Evolutionary conservation across 30 jellyfish, hydroid and myxozoan species (phyloP), one percentile per base, ranked within the genome.

Genomic region (Hydractinia symbiolongicarpus): DNA sequence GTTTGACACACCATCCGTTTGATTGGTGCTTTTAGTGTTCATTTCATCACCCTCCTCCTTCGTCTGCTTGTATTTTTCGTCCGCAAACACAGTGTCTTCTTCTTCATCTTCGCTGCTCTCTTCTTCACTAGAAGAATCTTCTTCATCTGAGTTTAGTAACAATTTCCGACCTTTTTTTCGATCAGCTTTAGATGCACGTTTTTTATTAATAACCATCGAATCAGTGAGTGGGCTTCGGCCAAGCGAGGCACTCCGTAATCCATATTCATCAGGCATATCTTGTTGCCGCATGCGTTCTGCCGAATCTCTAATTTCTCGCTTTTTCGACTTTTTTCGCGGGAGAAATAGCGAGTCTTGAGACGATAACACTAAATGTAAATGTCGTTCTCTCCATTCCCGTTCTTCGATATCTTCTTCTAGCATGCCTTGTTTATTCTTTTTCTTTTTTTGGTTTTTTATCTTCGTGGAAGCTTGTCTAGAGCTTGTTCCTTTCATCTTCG

Each of bases 1-100:
- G 19, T 58, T 58, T 44, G 9, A n/a, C 40, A 64, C 74, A 13
- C 9, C 74, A n/a, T 64, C 74, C 4, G 19, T 64, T 6, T 51
- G 6, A 13, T 9, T 51, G 7, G 74, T 64, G 17, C 9, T 64
- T 64, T 64, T 64, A 13, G 8, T 51, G 74, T 64, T 51, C 9
- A 51, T 58, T 58, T n/a, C 74, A 51, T 44, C 19, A 58, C 19
- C 69, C 19, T 58, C 19, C 17, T 51, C 19, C 7, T 64, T 6
- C 6, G 9, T 6, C 7, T 51, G 52, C 1, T 58, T 64, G 19
- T 64, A 4, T n/a, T 64, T 75, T 49, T 70, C 70, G 11, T 85
- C 91, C 9, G 77, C 85, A 67, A 81, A 61, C 40, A 77, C 91
- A 70, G 77, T 55, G 16, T 61, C 73, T 6, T 66, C n/a, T n/a